Conservation (phyloP, 2,797 vertebrate genomes). For the Taenioides sp. region DNA sequence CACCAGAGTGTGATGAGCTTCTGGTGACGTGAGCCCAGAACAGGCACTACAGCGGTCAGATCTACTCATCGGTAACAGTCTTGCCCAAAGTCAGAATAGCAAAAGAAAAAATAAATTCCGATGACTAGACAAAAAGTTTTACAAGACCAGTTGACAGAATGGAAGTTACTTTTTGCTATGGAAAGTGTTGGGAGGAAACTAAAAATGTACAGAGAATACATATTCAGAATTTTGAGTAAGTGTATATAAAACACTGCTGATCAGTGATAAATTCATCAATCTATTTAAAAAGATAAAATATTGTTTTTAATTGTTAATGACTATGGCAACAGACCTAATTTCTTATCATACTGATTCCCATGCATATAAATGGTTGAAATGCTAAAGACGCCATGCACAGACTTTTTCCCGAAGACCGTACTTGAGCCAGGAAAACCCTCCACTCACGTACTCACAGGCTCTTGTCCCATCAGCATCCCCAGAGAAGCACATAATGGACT, state of each 20-base stretch:
- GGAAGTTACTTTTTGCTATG: too few relatives aligned
- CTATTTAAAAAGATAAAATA: too few relatives aligned
- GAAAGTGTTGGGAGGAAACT: too few relatives aligned
- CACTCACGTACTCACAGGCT: slow-evolving; percentile 37
- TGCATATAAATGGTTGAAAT: slow-evolving; percentile 9
- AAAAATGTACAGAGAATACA: too few relatives aligned
- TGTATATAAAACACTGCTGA: too few relatives aligned
- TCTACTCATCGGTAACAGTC: slow-evolving; percentile 30
- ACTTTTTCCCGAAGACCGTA: neutral
- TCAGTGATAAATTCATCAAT: too few relatives aligned
- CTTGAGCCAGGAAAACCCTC: slow-evolving; percentile 25
- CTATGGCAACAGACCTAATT: too few relatives aligned
- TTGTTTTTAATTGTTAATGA: too few relatives aligned
- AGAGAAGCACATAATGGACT: slow-evolving; percentile 47
- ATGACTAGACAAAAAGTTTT: neutral
- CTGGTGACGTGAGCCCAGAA: slow-evolving; percentile 49
- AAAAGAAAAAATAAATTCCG: neutral
- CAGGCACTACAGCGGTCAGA: slow-evolving; percentile 22
- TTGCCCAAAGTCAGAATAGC: slow-evolving; percentile 36
- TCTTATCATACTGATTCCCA: too few relatives aligned
- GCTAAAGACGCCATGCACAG: slow-evolving; percentile 12
- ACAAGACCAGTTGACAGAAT: too few relatives aligned
- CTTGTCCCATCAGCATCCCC: slow-evolving; percentile 44
- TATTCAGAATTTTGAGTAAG: too few relatives aligned
- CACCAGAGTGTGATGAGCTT: slow-evolving; percentile 48